Evolutionary conservation across 2,797 vertebrate genomes (phyloP).

Genomic region (Sebastes melanostomus): DNA sequence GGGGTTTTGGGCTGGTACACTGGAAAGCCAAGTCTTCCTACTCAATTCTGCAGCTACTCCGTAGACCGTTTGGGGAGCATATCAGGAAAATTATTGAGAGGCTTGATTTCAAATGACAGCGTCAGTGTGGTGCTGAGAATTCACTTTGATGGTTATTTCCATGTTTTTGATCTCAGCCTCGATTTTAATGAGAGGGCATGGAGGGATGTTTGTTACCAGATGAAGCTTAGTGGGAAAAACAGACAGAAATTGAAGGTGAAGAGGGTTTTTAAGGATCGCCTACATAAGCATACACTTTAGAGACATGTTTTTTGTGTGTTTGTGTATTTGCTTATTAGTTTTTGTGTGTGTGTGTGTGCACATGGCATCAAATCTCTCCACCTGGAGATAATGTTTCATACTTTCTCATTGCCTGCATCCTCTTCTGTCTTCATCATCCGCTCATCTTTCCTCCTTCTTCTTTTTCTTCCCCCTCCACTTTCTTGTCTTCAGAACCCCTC

Average conservation of each 20-base stretch:
- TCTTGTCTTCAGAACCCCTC: slow-evolving; percentile 86
- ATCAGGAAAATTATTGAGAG: slow-evolving; percentile 30
- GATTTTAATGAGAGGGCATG: slow-evolving; percentile 48
- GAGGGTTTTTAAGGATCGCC: background rate
- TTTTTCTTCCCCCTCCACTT: background rate
- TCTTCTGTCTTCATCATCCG: slow-evolving; percentile 37
- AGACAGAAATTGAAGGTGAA: slow-evolving; percentile 17
- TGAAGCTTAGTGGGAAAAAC: slow-evolving; percentile 8
- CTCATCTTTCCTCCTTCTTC: background rate
- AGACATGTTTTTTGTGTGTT: background rate
- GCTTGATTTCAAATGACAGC: slow-evolving; percentile 59
- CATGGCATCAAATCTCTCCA: background rate
- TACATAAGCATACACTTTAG: background rate
- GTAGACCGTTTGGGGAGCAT: slow-evolving; percentile 6
- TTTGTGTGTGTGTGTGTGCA: background rate
- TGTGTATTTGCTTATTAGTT: background rate
- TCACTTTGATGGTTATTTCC: slow-evolving; percentile 62
- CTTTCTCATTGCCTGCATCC: slow-evolving; percentile 1
- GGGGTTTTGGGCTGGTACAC: background rate
- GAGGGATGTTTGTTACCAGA: slow-evolving; percentile 45
- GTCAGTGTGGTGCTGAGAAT: slow-evolving; percentile 27
- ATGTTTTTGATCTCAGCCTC: slow-evolving; percentile 57
- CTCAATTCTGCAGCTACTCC: slow-evolving; percentile 19
- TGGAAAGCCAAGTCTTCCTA: background rate
- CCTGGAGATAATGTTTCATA: background rate